Evolutionary conservation across 2,797 vertebrate species (phyloP).

Genomic region (Morus bassanus): DNA sequence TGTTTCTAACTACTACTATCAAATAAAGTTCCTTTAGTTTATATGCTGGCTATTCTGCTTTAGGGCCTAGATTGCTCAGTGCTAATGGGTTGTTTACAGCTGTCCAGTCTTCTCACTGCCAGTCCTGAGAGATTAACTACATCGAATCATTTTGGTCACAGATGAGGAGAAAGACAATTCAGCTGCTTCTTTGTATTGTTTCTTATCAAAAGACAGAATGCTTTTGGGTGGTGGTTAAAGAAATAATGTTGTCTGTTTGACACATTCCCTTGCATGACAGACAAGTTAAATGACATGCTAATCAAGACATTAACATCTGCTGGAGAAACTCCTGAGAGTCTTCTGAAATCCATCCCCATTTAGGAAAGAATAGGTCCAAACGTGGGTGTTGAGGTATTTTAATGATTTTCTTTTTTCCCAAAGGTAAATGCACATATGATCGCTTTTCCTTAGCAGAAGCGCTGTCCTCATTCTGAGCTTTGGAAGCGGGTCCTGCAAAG

Average conservation of each 20-base stretch:
- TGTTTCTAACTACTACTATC: not conserved
- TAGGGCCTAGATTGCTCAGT: not conserved
- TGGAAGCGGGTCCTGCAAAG: not conserved
- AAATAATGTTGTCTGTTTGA: not conserved
- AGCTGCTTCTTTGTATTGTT: not conserved
- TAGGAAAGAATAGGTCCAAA: not conserved
- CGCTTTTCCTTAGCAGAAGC: not conserved
- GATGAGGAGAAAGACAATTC: not conserved
- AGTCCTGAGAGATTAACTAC: not conserved
- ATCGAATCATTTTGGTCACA: not conserved
- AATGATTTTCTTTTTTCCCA: not conserved
- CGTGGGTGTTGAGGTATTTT: fast-evolving
- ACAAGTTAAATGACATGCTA: not conserved
- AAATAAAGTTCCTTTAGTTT: not conserved
- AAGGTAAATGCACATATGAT: not conserved
- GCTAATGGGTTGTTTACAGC: not conserved
- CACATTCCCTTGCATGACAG: not conserved
- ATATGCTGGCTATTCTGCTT: not conserved
- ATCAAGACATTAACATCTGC: not conserved
- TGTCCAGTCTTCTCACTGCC: not conserved
- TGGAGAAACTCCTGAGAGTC: not conserved
- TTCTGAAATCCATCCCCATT: not conserved
- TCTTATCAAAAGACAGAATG: not conserved
- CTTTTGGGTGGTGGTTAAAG: not conserved
- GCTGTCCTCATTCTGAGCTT: not conserved